Conservation (phyloP, 2,113 vertebrate genomes). For the Athene noctua region DNA sequence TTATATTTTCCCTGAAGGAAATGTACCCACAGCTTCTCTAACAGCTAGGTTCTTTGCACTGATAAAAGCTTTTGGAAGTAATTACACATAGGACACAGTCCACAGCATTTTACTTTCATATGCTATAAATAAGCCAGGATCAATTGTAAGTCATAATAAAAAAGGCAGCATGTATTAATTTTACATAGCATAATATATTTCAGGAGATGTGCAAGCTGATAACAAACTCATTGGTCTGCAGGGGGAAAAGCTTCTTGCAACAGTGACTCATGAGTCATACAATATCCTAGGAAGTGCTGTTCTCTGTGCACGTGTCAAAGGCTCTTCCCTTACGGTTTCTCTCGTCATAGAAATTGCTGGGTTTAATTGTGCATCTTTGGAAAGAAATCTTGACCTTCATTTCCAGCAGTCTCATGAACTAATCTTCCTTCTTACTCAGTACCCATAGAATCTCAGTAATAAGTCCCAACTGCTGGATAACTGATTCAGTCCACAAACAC, state of each 20-base stretch:
- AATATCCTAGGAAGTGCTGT: background rate
- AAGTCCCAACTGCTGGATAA: background rate
- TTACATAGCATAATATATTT: conserved; percentile 16
- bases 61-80: conserved; percentile 61
- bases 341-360: background rate
- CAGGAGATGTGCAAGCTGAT: conserved; percentile 16
- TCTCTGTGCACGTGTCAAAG: background rate
- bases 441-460: background rate
- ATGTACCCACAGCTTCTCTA: conserved; percentile 53
- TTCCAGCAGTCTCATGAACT: background rate
- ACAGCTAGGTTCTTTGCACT: conserved; percentile 47
- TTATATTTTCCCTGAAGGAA: conserved; percentile 63
- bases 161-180: conserved; percentile 51
- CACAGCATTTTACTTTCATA: conserved; percentile 60
- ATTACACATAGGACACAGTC: conserved; percentile 66
- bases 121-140: conserved; percentile 65
- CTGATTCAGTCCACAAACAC: background rate
- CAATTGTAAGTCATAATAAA: conserved; percentile 64
- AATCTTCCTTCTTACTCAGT: background rate
- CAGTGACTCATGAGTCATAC: background rate
- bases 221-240: conserved; percentile 12
- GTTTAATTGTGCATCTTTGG: background rate
- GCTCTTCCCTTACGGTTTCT: background rate
- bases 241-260: background rate
- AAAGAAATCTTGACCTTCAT: background rate